Evolutionary conservation across 2,888 invertebrate species (phyloP), one percentile per base, ranked within the genome.

Genomic region (Agapostemon virescens): DNA sequence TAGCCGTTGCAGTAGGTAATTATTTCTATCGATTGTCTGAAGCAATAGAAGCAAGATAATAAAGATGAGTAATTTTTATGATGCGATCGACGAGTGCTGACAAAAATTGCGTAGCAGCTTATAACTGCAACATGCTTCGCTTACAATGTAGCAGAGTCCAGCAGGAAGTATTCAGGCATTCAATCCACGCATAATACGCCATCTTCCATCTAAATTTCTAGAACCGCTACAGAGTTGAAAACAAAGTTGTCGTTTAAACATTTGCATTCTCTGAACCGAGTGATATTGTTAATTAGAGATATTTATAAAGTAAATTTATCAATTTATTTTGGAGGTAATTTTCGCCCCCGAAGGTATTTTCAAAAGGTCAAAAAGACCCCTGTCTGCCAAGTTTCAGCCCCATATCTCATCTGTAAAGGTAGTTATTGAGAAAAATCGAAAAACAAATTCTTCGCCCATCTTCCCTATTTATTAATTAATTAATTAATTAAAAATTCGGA

Each of bases 1-100:
- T 78, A 7, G 79, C 84, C 17, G 58, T 71, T 20, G 6, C 77
- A 13, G 23, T 76, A 76, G 79, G 85, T 85, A 78, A 55, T 55
- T 55, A 23, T 26, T 6, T 26, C 2, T 26, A 55, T 55, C 26
- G 49, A n/a, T n/a, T 55, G 2, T 26, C 1, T 26, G 13, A 4
- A 26, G 3, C n/a, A n/a, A 40, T 15, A 3, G 13, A 38, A 38
- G 38, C 1, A 38, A 38, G 9, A 1, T 1, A 40, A 40, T 40
- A 40, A 15, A 40, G 40, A 15, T 40, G 15, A 55, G 2, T 2
- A 6, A 26, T 55, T n/a, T 15, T 55, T 17, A 17, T 55, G 2
- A 26, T 26, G n/a, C 26, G 6, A 55, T 55, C 26, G 55, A 55
- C 2, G 7, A 6, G 26, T 26, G 4, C 13, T 15, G n/a, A 11